phyloP scores from a whole-genome alignment of 2,797 vertebrate species.

The Limosa lapponica region DNA sequence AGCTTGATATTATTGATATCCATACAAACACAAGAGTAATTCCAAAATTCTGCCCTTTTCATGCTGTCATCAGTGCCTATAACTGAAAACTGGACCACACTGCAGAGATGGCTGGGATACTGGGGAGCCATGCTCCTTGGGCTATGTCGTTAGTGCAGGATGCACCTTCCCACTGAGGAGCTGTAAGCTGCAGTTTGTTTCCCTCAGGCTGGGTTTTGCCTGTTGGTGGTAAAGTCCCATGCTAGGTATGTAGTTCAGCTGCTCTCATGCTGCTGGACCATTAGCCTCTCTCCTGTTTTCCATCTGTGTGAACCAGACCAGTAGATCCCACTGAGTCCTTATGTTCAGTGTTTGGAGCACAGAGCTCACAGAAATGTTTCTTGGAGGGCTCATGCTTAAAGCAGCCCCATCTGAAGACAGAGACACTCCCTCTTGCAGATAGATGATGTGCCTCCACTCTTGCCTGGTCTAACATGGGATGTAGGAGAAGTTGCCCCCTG shows the following conservation, averaged over 20 bases:
- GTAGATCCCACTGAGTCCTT: background rate
- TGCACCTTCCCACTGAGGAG: background rate
- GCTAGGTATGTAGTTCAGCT: background rate
- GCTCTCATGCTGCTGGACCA: background rate
- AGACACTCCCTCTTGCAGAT: background rate
- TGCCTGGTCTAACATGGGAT: background rate
- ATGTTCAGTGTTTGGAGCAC: background rate
- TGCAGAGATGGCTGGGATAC: background rate
- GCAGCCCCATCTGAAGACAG: background rate
- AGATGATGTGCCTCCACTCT: background rate
- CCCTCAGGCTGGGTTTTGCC: background rate
- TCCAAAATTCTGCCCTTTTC: background rate
- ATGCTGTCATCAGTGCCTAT: accelerated
- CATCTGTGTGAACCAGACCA: background rate
- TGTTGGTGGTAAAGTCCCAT: background rate
- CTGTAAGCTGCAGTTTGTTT: background rate
- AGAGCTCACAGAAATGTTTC: background rate
- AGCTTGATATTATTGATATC: too few relatives aligned
- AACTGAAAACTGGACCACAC: background rate
- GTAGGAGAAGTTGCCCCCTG: background rate
- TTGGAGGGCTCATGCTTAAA: background rate
- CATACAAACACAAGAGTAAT: background rate
- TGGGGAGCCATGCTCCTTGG: accelerated
- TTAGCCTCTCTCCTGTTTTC: background rate
- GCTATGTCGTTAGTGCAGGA: background rate